Evolutionary conservation across 2,113 vertebrate genomes (phyloP).

Genomic region (Phocoena phocoena): DNA sequence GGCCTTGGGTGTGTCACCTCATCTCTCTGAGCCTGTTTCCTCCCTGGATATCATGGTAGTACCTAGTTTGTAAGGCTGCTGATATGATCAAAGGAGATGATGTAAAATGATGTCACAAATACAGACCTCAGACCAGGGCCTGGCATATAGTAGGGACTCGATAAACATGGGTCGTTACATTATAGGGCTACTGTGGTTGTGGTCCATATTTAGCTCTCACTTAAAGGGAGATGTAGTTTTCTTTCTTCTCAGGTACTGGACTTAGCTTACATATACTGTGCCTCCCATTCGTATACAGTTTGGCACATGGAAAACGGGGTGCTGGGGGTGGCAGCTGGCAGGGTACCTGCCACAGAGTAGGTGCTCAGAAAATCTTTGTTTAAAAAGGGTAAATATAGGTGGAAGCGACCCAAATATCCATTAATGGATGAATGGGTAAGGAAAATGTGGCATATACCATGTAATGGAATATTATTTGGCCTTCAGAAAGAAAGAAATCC

Average conservation of each 20-base stretch:
- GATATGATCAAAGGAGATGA: background rate
- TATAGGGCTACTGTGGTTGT: fast-evolving
- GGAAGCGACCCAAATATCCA: background rate
- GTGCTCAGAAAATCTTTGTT: background rate
- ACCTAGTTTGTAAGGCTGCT: background rate
- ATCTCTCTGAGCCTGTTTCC: background rate
- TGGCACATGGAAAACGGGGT: background rate
- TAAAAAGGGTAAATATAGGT: background rate
- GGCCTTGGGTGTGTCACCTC: fast-evolving
- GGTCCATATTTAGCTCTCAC: background rate
- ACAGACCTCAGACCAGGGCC: background rate
- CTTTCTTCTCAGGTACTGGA: background rate
- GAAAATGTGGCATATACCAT: too few relatives aligned
- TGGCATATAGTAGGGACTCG: background rate
- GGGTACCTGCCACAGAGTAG: background rate
- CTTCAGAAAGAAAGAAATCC: too few relatives aligned
- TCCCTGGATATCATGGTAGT: background rate
- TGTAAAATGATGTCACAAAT: background rate
- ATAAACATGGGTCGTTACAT: too few relatives aligned
- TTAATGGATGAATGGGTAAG: too few relatives aligned
- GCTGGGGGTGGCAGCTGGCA: background rate
- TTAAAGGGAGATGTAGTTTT: background rate
- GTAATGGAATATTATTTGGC: too few relatives aligned
- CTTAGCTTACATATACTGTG: fast-evolving
- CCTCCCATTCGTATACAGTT: fast-evolving